Evolutionary conservation across 2,888 invertebrate genomes (phyloP).

Genomic region (Flexamia atlantica): DNA sequence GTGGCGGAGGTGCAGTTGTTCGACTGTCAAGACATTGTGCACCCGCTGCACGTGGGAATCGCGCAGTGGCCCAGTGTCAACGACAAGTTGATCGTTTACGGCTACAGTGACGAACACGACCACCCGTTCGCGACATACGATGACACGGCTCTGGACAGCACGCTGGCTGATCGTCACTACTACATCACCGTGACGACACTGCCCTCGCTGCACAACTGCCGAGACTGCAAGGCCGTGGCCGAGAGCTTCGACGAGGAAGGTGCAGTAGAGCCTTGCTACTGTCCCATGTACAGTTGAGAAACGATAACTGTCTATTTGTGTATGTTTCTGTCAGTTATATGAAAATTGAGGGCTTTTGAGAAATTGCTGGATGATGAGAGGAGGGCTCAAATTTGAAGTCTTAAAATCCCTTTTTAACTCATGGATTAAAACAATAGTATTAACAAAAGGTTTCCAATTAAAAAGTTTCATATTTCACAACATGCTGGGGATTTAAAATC

Average conservation of each 20-base stretch:
- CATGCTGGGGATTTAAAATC: no score
- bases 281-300: no score
- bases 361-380: no score
- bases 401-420: no score
- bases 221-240: constrained; percentile 77
- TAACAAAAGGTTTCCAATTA: no score
- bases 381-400: no score
- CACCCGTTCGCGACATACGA: constrained; percentile 62
- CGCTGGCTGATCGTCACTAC: constrained; percentile 71
- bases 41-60: constrained; percentile 79
- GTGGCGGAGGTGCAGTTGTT: constrained; percentile 80
- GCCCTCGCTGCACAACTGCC: constrained; percentile 81
- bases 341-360: no score
- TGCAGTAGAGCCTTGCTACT: no score
- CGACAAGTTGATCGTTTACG: constrained; percentile 82
- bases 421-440: no score
- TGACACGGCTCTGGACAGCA: constrained; percentile 53
- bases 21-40: constrained; percentile 76
- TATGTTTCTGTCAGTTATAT: no score
- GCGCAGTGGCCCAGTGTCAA: constrained; percentile 85
- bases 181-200: constrained; percentile 83
- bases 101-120: constrained; percentile 72
- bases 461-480: no score
- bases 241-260: constrained; percentile 77
- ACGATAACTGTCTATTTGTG: no score